Evolutionary conservation across 2,113 vertebrate species (phyloP).

Genomic region (Castor canadensis): DNA sequence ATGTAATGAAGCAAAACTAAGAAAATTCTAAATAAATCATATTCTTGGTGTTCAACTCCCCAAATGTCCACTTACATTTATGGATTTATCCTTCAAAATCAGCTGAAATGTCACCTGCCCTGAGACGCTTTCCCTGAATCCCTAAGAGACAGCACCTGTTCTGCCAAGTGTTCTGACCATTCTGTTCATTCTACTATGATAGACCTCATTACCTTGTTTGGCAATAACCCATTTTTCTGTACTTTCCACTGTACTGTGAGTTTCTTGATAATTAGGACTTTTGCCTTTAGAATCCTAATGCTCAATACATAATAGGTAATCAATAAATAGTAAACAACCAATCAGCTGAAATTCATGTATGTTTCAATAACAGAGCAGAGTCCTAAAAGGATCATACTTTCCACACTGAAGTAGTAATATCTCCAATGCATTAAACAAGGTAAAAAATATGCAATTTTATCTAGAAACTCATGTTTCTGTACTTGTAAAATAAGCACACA

Average conservation of each 20-base stretch:
- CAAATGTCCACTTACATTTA: not conserved
- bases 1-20: not conserved
- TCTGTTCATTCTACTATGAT: not conserved
- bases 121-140: not conserved
- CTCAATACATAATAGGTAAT: not conserved
- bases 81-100: not conserved
- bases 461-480: not conserved
- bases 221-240: not conserved
- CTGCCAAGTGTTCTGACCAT: not conserved
- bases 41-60: not conserved
- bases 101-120: not conserved
- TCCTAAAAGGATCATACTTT: not conserved
- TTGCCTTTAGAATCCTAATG: not conserved
- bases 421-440: not conserved
- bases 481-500: too few relatives aligned
- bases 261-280: not conserved
- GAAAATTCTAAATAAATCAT: not conserved
- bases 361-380: not conserved
- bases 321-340: not conserved
- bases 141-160: not conserved
- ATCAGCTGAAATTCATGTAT: not conserved
- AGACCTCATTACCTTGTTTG: not conserved
- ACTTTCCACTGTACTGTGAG: not conserved
- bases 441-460: not conserved
- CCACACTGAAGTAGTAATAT: not conserved